phyloP scores from a whole-genome alignment of 1,140 invertebrate genomes.

The Chironomus tepperi region DNA sequence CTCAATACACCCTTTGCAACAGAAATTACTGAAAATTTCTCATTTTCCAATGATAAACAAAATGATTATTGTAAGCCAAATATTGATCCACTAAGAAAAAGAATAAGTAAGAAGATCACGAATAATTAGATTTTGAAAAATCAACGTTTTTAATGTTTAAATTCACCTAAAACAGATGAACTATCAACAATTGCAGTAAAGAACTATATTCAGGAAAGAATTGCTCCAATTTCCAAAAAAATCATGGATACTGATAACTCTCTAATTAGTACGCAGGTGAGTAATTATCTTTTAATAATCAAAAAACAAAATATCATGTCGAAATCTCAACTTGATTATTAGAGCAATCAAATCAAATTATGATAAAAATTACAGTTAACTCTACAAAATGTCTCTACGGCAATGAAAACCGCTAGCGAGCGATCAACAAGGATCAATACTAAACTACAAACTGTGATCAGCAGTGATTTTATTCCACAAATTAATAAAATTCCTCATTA shows the following conservation, averaged over 20 bases:
- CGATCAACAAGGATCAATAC: not conserved
- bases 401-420: not conserved
- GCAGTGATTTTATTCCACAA: not conserved
- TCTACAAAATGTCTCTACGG: not conserved
- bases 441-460: not conserved
- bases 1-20: not conserved
- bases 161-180: constrained; percentile 8
- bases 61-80: not conserved
- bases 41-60: not conserved
- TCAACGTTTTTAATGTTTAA: too few relatives aligned
- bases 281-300: too few relatives aligned
- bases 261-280: not conserved
- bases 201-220: not conserved
- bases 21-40: not conserved
- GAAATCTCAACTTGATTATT: too few relatives aligned
- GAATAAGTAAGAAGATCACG: not conserved
- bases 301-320: too few relatives aligned
- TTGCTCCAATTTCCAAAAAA: not conserved
- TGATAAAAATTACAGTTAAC: not conserved
- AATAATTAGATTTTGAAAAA: not conserved
- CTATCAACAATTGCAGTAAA: not conserved
- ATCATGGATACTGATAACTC: not conserved
- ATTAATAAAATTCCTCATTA: not conserved
- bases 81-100: not conserved
- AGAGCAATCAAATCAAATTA: not conserved